A percentile compares a stretch with the other conserved stretches of the same genome.
Conservation (phyloP, 1,140 invertebrate species). For the Rhizoglyphus robini region DNA sequence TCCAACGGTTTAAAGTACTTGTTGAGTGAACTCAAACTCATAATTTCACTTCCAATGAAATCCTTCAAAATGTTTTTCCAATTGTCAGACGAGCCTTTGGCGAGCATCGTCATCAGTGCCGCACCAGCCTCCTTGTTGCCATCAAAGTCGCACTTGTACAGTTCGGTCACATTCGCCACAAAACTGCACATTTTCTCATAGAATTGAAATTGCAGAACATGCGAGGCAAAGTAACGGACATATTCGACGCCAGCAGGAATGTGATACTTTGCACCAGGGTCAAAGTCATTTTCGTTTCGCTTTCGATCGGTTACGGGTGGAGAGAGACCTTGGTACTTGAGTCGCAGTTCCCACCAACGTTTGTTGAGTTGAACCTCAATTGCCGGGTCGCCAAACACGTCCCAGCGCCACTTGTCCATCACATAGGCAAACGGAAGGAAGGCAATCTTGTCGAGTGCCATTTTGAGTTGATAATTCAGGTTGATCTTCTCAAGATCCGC, state of each 20-base stretch:
- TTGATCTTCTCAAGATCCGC: neutral
- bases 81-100: neutral
- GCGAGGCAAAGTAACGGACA: conserved; percentile 64
- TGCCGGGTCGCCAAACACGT: conserved; percentile 59
- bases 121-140: conserved; percentile 33
- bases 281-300: conserved; percentile 58
- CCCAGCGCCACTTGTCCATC: conserved; percentile 73
- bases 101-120: conserved; percentile 22
- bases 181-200: conserved; percentile 69
- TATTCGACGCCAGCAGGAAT: conserved; percentile 69
- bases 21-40: neutral
- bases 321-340: conserved; percentile 60
- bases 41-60: neutral
- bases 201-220: conserved; percentile 79
- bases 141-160: conserved; percentile 76
- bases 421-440: conserved; percentile 75
- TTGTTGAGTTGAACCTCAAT: conserved; percentile 38
- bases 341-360: conserved; percentile 56
- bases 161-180: conserved; percentile 38
- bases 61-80: conserved; percentile 3
- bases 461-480: conserved; percentile 58
- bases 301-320: conserved; percentile 45
- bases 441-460: conserved; percentile 68
- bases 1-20: conserved; percentile 6
- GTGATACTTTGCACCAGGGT: conserved; percentile 69